Conservation (phyloP, 2,113 vertebrate genomes). For the Bujurquina vittata region DNA sequence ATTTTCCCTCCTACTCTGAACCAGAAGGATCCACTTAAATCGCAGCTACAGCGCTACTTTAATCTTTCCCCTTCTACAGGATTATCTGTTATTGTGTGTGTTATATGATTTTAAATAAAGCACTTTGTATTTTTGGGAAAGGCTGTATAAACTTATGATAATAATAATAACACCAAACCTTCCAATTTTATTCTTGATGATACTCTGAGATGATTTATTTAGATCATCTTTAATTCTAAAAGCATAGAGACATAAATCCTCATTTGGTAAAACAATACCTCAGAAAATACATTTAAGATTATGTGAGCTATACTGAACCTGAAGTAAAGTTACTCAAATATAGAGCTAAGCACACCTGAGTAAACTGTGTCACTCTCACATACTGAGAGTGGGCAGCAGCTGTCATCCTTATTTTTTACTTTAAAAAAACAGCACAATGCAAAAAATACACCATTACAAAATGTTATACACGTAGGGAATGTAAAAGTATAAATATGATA, state of each 20-base stretch:
- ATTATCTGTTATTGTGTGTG: too few species aligned
- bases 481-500: neutral
- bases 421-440: neutral
- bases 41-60: too few species aligned
- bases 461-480: too few species aligned
- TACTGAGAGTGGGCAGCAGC: neutral
- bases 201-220: neutral
- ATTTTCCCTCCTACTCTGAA: too few species aligned
- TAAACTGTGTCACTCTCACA: neutral
- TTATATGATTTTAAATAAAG: too few species aligned
- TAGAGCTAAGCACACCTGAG: neutral
- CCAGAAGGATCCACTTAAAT: too few species aligned
- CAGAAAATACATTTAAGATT: accelerated
- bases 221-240: neutral
- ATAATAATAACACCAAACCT: neutral
- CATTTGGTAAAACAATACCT: neutral
- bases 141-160: too few species aligned
- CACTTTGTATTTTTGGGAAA: too few species aligned
- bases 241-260: neutral
- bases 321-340: too few species aligned
- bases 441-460: neutral
- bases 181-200: neutral
- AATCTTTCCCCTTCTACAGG: too few species aligned
- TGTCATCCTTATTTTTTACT: neutral
- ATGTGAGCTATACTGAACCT: too few species aligned